Percentiles rank a stretch among this genome's conserved stretches.
phyloP scores from a whole-genome alignment of 2,113 vertebrate species.

The Myiagra hebetior region DNA sequence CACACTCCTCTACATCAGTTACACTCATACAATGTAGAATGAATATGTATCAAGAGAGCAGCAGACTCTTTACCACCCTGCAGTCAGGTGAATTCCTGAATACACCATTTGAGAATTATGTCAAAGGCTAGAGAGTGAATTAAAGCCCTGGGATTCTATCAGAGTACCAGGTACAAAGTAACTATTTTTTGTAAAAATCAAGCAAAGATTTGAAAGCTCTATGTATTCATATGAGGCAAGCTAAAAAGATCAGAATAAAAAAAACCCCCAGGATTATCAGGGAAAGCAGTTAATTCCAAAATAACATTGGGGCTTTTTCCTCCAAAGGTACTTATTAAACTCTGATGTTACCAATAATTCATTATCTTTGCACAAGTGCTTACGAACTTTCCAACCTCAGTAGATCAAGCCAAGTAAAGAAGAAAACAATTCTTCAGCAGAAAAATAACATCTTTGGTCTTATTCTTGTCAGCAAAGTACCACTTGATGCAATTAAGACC shows the following conservation, averaged over 20 bases:
- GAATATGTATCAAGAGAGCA: not conserved
- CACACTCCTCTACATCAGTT: not conserved
- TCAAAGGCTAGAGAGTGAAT: not conserved
- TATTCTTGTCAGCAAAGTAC: not conserved
- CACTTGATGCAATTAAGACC: not conserved
- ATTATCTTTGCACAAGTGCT: not conserved
- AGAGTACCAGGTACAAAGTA: not conserved
- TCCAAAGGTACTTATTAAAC: not conserved
- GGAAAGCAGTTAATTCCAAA: not conserved
- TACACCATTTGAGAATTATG: not conserved
- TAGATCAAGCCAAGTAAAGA: not conserved
- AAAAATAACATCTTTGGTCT: not conserved
- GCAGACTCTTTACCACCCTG: not conserved
- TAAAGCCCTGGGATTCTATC: not conserved
- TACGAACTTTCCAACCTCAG: not conserved
- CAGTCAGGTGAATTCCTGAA: not conserved
- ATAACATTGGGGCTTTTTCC: accelerated
- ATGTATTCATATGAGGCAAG: not conserved
- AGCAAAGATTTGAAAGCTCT: not conserved
- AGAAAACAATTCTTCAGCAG: not conserved
- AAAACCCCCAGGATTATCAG: not conserved
- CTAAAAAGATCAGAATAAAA: not conserved
- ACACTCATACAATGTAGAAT: not conserved
- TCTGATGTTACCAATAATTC: not conserved
- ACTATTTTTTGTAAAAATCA: not conserved